Base-by-base conservation (phyloP, 1,140 invertebrate species). In the Leptopilina boulardi region DNA sequence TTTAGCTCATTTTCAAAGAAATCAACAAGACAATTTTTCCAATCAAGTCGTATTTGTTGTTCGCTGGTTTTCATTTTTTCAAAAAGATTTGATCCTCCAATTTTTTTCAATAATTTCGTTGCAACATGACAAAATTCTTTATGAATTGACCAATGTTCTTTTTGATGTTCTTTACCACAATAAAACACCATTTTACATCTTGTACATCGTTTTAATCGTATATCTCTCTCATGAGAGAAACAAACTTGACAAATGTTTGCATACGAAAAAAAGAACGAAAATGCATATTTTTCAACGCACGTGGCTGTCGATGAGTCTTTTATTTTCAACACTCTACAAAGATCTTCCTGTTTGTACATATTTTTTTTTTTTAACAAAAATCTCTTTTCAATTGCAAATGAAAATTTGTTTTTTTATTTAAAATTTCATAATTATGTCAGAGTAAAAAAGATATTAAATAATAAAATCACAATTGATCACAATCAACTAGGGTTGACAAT, bases 211-310 rank as follows among this genome's bases (percentile, higher is more conserved):
- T 76, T 71, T n/a, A 71, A 26, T 21, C 71, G 0, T 6, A 56
- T 41, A 0, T 56, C 42, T 10, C 71, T 34, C 10, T 71, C 75
- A 3, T 71, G 71, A 10, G 18, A 47, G 41, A 51, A 51, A 13
- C 75, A 76, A 19, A 72, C 19, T 47, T 72, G 70, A 70, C 75
- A 76, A 18, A 56, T 71, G 18, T 76, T 76, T 11, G 75, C 34
- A 23, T 71, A 76, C 13, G 72, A 77, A 18, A 54, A 73, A 30
- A 66, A 66, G 30, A 30, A 30, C 4, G 59, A 30, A 66, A 66
- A 66, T n/a, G 59, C 59, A 66, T 66, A 66, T 66, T 66, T 23
- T 30, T 66, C 59, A 0, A 66, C 10, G 1, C 23, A 66, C 15
- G n/a, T 23, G 26, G 4, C n/a, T n/a, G n/a, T 26, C 5, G 21